Evolutionary conservation across 2,113 vertebrate genomes (phyloP), one percentile per base, ranked within the genome.

Genomic region (Phrynosoma blainvillii): DNA sequence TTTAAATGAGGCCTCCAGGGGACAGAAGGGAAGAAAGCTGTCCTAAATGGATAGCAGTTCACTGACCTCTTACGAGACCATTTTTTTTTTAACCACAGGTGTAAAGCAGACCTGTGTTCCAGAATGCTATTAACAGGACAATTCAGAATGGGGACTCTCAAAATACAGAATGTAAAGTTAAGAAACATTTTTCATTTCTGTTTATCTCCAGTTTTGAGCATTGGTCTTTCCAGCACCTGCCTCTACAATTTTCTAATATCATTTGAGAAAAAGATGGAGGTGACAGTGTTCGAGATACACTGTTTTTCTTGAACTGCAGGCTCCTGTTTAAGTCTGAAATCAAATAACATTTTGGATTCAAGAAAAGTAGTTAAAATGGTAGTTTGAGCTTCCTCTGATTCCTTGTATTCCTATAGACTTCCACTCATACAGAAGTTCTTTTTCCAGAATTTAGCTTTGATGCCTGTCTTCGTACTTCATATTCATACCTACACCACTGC

Each of bases 11-110:
- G 90, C 91, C 91, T 90, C 86, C 87, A 84, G 84, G 84, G 89
- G 8, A 79, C 87, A 71, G 92, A 32, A 47, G 84, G 88, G 8
- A 79, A 89, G 71, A 92, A 30, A 54, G 84, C 84, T 81, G 80
- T 40, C 88, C 66, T 89, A 90, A 92, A 30, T 82, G 92, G 80
- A 94, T 82, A 91, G 93, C 85, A 92, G 92, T 76, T 89, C 87
- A 93, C 23, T 89, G 92, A 91, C 92, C 89, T 92, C 90, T 95
- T 93, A 89, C 91, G 94, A 94, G 89, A 84, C 93, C 91, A 93
- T 90, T 91, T 94, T 93, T 94, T 93, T 92, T 95, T 47, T 47
- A 86, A 93, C 71, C 54, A 91, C 92, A 85, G 90, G 78, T 91
- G 80, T 87, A 94, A 91, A 83, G 88, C 86, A 94, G 89, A 94